These are phyloP conservation scores for Macrotrachela quadricornifera DNA, from an alignment of 1,140 invertebrate species.

Conservation along the genomic window DNA sequence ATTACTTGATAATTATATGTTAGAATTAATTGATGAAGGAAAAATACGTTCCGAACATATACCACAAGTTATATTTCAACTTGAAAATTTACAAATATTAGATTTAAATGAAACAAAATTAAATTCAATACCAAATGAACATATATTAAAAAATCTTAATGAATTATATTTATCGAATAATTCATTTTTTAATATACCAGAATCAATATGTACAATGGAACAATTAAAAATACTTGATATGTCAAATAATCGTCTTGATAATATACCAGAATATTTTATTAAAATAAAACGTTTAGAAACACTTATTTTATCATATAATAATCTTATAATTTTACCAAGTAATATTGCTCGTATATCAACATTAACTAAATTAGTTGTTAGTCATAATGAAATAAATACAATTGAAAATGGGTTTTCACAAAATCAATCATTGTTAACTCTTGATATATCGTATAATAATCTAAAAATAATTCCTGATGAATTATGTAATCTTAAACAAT, in stretches of 20 bases:
- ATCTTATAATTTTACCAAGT: conserved; percentile 16
- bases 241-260: conserved; percentile 19
- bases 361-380: not conserved
- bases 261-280: conserved; percentile 19
- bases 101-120: conserved; percentile 26
- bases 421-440: conserved; percentile 12
- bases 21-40: conserved; percentile 20
- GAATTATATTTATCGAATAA: conserved; percentile 24
- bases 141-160: conserved; percentile 16
- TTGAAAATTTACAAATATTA: conserved; percentile 19
- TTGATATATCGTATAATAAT: conserved; percentile 24
- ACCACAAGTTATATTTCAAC: conserved; percentile 25
- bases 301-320: conserved; percentile 19
- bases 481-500: conserved; percentile 15
- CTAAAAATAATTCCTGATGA: conserved; percentile 21
- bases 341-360: conserved; percentile 13
- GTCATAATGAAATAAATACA: not conserved
- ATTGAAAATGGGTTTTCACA: not conserved
- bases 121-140: conserved; percentile 21
- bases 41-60: conserved; percentile 29
- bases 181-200: conserved; percentile 21
- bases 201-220: not conserved
- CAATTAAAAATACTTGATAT: conserved; percentile 19
- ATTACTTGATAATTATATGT: conserved; percentile 23
- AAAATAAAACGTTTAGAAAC: conserved; percentile 16